These are phyloP conservation scores for Capitella teleta DNA, from an alignment of 1,140 invertebrate genomes.

Conservation along the genomic window DNA sequence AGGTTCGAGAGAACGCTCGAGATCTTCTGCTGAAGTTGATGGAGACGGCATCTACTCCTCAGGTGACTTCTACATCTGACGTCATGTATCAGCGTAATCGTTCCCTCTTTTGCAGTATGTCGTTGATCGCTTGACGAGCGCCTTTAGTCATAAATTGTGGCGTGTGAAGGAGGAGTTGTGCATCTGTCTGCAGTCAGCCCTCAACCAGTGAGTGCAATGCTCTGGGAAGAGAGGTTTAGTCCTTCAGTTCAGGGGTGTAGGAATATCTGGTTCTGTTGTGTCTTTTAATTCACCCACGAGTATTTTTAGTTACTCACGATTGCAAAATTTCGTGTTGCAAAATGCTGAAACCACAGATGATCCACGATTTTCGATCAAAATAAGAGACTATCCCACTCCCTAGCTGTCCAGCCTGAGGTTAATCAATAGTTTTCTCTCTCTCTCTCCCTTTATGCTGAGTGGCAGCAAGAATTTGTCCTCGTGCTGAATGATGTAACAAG, in stretches of 20 bases:
- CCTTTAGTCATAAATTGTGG: constrained; percentile 74
- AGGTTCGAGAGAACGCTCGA: constrained; percentile 72
- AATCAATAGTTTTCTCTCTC: no score
- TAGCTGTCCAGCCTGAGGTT: no score
- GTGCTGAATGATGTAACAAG: no score
- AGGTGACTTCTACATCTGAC: constrained; percentile 34
- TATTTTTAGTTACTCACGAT: background rate
- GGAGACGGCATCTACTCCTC: constrained; percentile 65
- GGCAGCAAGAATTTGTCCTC: no score
- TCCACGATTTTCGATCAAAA: background rate
- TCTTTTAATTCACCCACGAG: background rate
- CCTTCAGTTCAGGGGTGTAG: background rate
- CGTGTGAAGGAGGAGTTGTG: constrained; percentile 74
- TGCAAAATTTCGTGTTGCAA: background rate
- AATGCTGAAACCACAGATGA: background rate
- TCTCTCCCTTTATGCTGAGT: no score
- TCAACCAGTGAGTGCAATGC: constrained; percentile 55
- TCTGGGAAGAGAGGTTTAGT: background rate
- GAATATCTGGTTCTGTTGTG: background rate
- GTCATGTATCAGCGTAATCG: background rate
- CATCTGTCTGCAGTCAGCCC: constrained; percentile 61
- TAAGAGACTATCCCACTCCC: no score
- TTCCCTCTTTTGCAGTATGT: constrained; percentile 46
- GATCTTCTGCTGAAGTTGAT: constrained; percentile 65
- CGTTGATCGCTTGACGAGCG: constrained; percentile 60